phyloP scores from a whole-genome alignment of 2,113 vertebrate species.

The Pelecanus crispus region DNA sequence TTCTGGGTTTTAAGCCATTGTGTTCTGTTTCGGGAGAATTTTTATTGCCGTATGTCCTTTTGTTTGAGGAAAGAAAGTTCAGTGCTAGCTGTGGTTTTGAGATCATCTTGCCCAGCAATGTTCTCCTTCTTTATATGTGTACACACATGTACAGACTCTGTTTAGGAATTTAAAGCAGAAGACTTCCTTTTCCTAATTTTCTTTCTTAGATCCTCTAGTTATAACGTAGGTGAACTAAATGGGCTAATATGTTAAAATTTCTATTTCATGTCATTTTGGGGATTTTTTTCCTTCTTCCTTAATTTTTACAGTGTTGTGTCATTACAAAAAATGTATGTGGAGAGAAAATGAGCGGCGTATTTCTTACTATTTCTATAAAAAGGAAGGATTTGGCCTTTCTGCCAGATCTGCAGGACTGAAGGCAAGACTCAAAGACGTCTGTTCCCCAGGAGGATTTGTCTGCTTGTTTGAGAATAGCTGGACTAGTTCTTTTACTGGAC shows the following conservation, averaged over 20 bases:
- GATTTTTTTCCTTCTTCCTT: neutral
- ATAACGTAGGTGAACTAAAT: neutral
- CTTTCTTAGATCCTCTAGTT: neutral
- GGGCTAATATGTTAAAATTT: neutral
- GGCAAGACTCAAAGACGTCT: neutral
- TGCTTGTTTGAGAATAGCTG: neutral
- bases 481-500: neutral
- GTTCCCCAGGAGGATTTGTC: neutral
- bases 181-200: neutral
- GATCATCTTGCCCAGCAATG: neutral
- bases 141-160: neutral
- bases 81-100: neutral
- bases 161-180: neutral
- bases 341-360: neutral
- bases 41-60: neutral
- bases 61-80: neutral
- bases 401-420: neutral
- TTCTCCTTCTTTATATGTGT: accelerated
- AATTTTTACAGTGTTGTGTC: neutral
- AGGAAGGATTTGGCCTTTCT: neutral
- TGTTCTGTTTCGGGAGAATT: neutral
- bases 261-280: accelerated
- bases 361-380: neutral
- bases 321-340: neutral
- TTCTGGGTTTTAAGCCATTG: neutral